Evolutionary conservation across 1,140 invertebrate genomes (phyloP), one percentile per base, ranked within the genome.

Genomic region (Panagrolaimus sp.): DNA sequence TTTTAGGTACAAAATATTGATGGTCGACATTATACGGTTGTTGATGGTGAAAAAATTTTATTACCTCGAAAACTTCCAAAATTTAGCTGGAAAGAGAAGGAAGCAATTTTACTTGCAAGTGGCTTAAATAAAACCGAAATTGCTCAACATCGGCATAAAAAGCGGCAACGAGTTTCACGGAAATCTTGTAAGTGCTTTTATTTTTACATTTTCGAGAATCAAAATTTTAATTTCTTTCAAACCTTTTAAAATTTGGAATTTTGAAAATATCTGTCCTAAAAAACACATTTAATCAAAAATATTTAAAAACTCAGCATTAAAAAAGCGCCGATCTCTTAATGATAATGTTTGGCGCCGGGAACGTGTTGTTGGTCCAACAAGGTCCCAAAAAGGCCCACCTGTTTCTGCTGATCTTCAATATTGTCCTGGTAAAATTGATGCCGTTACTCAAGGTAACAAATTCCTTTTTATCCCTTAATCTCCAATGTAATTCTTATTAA

Each of bases 401-500:
- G 52, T 26, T 26, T 17, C 69, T n/a, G 69, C 65, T 63, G 69
- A 55, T 8, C 64, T 46, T 55, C 69, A 68, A 6, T 21, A 72
- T 47, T 76, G 74, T 67, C 74, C 74, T 17, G 65, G 21, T 21
- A 44, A 67, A 38, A 68, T 76, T 17, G 74, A 76, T 69, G 74
- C 74, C 14, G 65, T 76, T 17, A 76, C 74, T 46, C 69, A 76
- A 68, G 73, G 72, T 72, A 43, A n/a, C n/a, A 44, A 63, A 32
- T n/a, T 2, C 17, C 9, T 32, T 14, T 66, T 24, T 43, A 44
- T 12, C n/a, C 12, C 58, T 8, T 7, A 48, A 24, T 26, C 17
- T 68, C 10, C 6, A 12, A 6, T 52, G 32, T 38, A 55, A 45
- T n/a, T 24, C 32, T 43, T 38, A 38, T 8, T 24, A 1, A 45